These are phyloP conservation scores for Alexandromys fortis DNA, from an alignment of 2,113 vertebrate genomes.

Conservation along the genomic window DNA sequence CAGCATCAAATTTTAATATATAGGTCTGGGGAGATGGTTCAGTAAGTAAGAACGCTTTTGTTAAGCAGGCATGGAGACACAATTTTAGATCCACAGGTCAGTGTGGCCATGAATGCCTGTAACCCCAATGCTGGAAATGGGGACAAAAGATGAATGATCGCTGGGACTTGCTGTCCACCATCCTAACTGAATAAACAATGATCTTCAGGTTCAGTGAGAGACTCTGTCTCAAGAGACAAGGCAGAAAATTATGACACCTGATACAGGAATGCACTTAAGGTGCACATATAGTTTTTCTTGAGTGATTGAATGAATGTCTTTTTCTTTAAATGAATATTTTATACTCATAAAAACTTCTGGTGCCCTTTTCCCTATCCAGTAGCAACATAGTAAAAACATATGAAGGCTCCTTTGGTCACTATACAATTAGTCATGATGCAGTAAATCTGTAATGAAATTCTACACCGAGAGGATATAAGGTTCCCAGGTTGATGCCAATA, in stretches of 20 bases:
- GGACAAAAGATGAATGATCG: neutral
- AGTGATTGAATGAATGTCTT: neutral
- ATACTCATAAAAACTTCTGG: neutral
- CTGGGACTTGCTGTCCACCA: neutral
- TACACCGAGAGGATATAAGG: neutral
- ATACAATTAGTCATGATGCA: neutral
- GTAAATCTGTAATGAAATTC: conserved; percentile 39
- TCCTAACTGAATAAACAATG: neutral
- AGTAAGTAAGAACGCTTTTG: neutral
- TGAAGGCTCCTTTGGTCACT: neutral
- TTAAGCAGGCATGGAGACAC: neutral
- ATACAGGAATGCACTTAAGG: neutral
- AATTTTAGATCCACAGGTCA: neutral
- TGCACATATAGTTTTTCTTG: neutral
- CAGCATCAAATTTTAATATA: neutral
- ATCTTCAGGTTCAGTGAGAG: neutral
- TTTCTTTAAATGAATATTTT: neutral
- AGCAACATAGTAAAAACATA: neutral
- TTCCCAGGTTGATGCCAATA: neutral
- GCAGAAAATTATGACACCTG: neutral
- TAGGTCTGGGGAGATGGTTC: neutral
- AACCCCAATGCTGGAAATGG: neutral
- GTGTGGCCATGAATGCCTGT: too few relatives aligned
- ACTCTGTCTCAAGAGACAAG: neutral
- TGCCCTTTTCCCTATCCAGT: neutral